These are phyloP conservation scores for Noctua fimbriata DNA, from an alignment of 2,888 invertebrate species.

Conservation along the genomic window DNA sequence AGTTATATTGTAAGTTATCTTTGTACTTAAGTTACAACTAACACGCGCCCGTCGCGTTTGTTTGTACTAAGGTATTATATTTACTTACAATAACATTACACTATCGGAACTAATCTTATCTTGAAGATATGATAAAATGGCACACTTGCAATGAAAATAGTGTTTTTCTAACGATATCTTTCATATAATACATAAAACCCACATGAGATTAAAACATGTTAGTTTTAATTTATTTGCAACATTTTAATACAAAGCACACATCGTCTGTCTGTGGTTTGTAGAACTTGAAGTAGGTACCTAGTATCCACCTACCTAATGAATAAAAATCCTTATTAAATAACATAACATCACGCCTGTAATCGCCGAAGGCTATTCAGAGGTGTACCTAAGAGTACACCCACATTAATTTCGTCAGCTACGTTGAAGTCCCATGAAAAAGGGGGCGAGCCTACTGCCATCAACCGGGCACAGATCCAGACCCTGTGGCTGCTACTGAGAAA, in stretches of 20 bases:
- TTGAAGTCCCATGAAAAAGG: too few species aligned
- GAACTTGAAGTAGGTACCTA: not conserved
- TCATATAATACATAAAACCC: not conserved
- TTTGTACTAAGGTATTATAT: not conserved
- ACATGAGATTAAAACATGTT: not conserved
- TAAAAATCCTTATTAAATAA: too few species aligned
- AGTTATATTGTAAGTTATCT: not conserved
- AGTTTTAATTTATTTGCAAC: not conserved
- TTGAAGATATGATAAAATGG: not conserved
- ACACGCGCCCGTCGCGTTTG: not conserved
- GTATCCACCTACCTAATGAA: not conserved
- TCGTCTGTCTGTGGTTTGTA: too few species aligned
- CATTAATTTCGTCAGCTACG: too few species aligned
- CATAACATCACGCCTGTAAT: too few species aligned
- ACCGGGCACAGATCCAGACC: too few species aligned
- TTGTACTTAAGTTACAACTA: not conserved
- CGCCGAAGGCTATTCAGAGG: too few species aligned
- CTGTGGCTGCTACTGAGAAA: too few species aligned
- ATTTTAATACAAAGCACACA: not conserved
- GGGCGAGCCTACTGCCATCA: too few species aligned
- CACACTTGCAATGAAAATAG: conserved; percentile 1
- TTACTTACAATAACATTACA: conserved; percentile 6
- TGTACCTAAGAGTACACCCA: too few species aligned
- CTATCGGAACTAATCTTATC: conserved; percentile 4
- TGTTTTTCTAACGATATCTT: not conserved